These are phyloP conservation scores for Smutsia temminckii DNA, from an alignment of 2,797 vertebrate species.

Conservation along the genomic window DNA sequence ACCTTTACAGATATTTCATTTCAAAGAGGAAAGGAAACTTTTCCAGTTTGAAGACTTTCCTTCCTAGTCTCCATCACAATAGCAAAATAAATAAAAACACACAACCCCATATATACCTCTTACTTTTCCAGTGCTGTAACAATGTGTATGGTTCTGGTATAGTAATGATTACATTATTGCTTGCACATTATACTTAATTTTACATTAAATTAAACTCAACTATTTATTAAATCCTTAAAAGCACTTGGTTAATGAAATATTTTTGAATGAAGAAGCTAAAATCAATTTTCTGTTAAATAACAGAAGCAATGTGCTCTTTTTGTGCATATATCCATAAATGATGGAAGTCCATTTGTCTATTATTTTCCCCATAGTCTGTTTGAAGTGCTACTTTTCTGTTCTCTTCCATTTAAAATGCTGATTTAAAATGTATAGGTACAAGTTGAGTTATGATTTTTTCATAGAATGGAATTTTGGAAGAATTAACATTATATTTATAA, in stretches of 20 bases:
- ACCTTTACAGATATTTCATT: not conserved
- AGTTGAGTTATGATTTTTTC: not conserved
- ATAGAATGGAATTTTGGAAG: not conserved
- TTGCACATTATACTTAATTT: slow-evolving; percentile 5
- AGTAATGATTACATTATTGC: not conserved
- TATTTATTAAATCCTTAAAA: not conserved
- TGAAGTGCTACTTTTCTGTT: not conserved
- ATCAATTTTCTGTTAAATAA: not conserved
- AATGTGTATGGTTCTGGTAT: not conserved
- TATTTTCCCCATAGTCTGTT: not conserved
- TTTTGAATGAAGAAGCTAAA: not conserved
- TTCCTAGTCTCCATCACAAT: not conserved
- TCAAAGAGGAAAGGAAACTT: not conserved
- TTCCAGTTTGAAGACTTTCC: not conserved
- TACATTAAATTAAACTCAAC: not conserved
- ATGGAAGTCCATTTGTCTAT: not conserved
- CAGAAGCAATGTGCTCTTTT: not conserved
- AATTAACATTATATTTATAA: not conserved
- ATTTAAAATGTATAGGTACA: not conserved
- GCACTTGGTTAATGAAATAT: not conserved
- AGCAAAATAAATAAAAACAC: not conserved
- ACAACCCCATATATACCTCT: not conserved
- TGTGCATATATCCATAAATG: not conserved
- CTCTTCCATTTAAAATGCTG: not conserved
- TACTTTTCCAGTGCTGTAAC: not conserved